Evolutionary conservation across 2,888 invertebrate genomes (phyloP).

Genomic region (Zygogramma bicolorata): DNA sequence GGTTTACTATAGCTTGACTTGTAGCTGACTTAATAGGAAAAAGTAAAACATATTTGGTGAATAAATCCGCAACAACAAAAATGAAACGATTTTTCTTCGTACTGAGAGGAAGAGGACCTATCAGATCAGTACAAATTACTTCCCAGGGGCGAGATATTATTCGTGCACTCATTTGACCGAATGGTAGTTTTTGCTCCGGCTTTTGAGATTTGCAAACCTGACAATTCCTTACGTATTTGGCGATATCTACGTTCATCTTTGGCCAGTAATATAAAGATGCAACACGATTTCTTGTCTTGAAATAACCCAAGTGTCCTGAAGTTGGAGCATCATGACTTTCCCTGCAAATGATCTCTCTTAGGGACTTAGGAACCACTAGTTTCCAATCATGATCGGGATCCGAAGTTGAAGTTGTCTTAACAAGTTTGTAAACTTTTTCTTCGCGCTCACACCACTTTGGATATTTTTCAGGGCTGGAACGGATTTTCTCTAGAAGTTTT

Average conservation of each 20-base stretch:
- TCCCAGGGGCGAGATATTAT: conserved; percentile 20
- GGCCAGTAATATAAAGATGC: conserved; percentile 27
- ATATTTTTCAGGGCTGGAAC: conserved; percentile 27
- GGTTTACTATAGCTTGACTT: conserved; percentile 5
- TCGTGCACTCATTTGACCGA: conserved; percentile 25
- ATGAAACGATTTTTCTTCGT: conserved; percentile 22
- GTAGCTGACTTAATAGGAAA: conserved; percentile 30
- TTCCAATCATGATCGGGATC: conserved; percentile 24
- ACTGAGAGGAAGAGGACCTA: conserved; percentile 31
- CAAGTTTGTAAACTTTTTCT: conserved; percentile 36
- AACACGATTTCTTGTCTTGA: conserved; percentile 23
- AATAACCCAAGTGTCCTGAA: conserved; percentile 26
- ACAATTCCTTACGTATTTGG: conserved; percentile 16
- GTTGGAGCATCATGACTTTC: conserved; percentile 23
- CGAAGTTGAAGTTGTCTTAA: conserved; percentile 8
- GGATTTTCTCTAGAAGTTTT: conserved; percentile 9
- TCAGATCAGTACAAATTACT: conserved; percentile 29
- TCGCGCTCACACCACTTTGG: conserved; percentile 34
- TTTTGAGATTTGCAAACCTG: conserved; percentile 23
- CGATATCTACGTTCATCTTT: conserved; percentile 13
- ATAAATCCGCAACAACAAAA: conserved; percentile 30
- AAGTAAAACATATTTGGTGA: conserved; percentile 28
- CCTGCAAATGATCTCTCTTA: conserved; percentile 8
- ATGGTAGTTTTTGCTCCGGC: conserved; percentile 18
- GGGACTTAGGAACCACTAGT: conserved; percentile 28